Evolutionary conservation across 2,888 invertebrate genomes (phyloP), one percentile per base, ranked within the genome.

Genomic region (Fragum whitleyi): DNA sequence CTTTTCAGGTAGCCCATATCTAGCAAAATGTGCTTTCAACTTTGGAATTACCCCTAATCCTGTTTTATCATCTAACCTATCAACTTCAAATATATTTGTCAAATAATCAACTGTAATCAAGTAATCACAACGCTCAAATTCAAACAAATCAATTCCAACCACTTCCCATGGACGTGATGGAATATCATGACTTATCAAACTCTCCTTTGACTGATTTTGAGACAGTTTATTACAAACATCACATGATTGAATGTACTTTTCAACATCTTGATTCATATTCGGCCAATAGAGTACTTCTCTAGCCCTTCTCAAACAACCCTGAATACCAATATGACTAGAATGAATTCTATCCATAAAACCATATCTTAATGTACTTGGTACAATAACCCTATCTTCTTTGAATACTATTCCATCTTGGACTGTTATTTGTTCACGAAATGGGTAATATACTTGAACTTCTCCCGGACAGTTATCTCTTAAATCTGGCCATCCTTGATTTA

Each of bases 111-210:
- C 67, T 39, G 73, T 76, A 5, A 80, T 3, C n/a, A 80, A 39
- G 28, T 81, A 81, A 29, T 81, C 53, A 11, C 71, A 29, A 1
- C 72, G 69, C 11, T 79, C 39, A 16, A 67, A 77, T n/a, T 74
- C 67, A 70, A 77, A 85, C 32, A 86, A 62, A 19, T 79, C 81
- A 57, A 65, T 76, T 21, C 77, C 79, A 19, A 86, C 19, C 32
- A 67, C 77, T 26, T 39, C 29, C 73, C 77, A 83, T 21, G 86
- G 80, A 19, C 74, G 47, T 11, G 62, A 32, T 21, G 81, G 84
- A 21, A 78, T 77, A 16, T 81, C 74, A 57, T 75, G 78, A 19
- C 55, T 47, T 19, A 71, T 68, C 21, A 86, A 47, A 21, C 78
- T 76, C 69, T 82, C 74, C 51, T 67, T 72, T 19, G 23, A 39